Evolutionary conservation across 1,140 invertebrate species (phyloP), one percentile per base, ranked within the genome.

Genomic region (Aphidius ervi): DNA sequence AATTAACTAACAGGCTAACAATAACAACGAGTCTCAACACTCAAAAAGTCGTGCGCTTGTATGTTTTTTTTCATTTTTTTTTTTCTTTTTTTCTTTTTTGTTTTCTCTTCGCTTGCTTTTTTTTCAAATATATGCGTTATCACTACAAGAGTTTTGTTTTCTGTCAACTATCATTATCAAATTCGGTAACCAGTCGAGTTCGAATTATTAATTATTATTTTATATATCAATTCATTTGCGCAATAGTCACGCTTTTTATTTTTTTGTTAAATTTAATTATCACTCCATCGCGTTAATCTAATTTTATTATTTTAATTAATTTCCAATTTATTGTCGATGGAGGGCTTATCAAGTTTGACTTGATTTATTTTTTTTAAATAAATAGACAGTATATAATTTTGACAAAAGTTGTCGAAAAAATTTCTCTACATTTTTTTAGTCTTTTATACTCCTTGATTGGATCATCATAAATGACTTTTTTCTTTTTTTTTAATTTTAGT

Each of bases 1-100:
- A 80, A 80, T 80, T 80, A 80, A 80, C 78, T 80, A 80, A 80
- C 78, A 80, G 76, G 73, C 78, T 80, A 80, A 80, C 78, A 80
- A 80, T 80, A 79, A 80, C 76, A 80, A 80, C 76, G 73, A 80
- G 76, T 80, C 59, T 61, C 73, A 78, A 80, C 77, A 75, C 77
- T 78, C 70, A 77, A 78, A 79, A 77, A 70, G 68, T 66, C 58
- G 61, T 64, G 63, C 54, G 59, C 56, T 68, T 67, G 66, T 67
- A 66, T 76, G 70, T 76, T 69, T 74, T 73, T 68, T 45, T 58
- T 53, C 53, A 40, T 63, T n/a, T 40, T 41, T 31, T 23, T 59
- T 46, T 49, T 56, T n/a, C n/a, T n/a, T 54, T 59, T 43, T 59
- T 61, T 16, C 9, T 48, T 62, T 66, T 56, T n/a, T n/a, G n/a